Evolutionary conservation across 1,140 invertebrate genomes (phyloP).

Genomic region (Drosophila gunungcola): DNA sequence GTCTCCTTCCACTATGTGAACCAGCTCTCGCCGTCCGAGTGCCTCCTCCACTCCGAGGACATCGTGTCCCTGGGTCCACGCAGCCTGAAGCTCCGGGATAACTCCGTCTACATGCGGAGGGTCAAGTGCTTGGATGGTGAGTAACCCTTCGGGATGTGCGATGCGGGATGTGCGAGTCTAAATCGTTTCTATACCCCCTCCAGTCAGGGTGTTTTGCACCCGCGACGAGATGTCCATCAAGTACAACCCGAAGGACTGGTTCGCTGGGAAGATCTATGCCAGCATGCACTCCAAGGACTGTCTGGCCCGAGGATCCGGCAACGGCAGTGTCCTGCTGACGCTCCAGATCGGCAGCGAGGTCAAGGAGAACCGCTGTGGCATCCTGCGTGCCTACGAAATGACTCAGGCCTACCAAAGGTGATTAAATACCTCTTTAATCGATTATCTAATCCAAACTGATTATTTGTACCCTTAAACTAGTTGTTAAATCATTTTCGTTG

Average conservation of each 20-base stretch:
- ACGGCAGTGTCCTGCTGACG: conserved; percentile 60
- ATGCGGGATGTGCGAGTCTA: neutral
- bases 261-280: conserved; percentile 87
- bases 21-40: conserved; percentile 71
- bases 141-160: conserved; percentile 15
- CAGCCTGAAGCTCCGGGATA: conserved; percentile 71
- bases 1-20: conserved; percentile 71
- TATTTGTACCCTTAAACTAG: no score
- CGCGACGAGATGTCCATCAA: conserved; percentile 86
- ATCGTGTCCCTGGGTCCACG: conserved; percentile 85
- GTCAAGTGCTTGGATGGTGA: conserved; percentile 86
- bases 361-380: conserved; percentile 79
- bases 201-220: conserved; percentile 87
- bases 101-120: conserved; percentile 85
- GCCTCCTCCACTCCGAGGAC: conserved; percentile 86
- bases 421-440: no score
- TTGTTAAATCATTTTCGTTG: no score
- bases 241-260: conserved; percentile 86
- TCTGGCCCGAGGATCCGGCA: conserved; percentile 81
- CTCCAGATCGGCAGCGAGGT: conserved; percentile 75
- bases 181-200: neutral
- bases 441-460: no score
- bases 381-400: conserved; percentile 80
- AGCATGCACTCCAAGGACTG: conserved; percentile 87
- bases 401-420: conserved; percentile 70